Base-by-base conservation (phyloP, 2,888 invertebrate species). In the Druceiella hillmani region DNA sequence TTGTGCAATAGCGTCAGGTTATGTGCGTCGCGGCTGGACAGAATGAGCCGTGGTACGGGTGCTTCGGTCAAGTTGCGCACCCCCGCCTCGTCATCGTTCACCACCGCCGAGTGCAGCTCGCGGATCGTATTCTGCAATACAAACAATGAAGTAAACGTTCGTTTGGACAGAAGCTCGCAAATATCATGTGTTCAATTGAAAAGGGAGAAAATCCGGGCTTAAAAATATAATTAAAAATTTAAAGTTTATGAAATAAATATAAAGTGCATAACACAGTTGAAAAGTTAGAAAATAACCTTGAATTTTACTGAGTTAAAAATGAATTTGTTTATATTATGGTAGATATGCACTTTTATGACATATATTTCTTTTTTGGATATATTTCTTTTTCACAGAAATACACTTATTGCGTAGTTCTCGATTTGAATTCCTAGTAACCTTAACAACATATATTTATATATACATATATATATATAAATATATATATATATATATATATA, bases 1-100 rank as follows among this genome's bases (percentile, higher is more conserved):
- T 92, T 90, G 57, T 92, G 92, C 54, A 91, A 69, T n/a, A 86
- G 81, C 42, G 85, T 88, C 52, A 92, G 74, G 14, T 90, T 90
- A 56, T 89, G 83, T 10, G 62, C 55, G 55, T 93, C 92, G 57
- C 84, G 82, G 53, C 86, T 82, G 17, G 81, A 78, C 17, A 89
- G 70, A 34, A 88, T 73, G 36, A 83, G 77, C 1, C 81, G 69
- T 0, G 85, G 81, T 4, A 85, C 78, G 0, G 86, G 84, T 20
- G 81, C 79, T 9, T 74, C 78, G 2, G 80, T 67, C 46, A 78
- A 75, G 48, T 76, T 74, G 60, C 80, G 79, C 34, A 89, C 59
- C 1, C 69, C 73, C 46, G 86, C 85, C 38, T 87, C 57, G 57
- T 88, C 83, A 50, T 88, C 87, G 44, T 84, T 79, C 16, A 87